A percentile compares a stretch with the other conserved stretches of the same genome.
Evolutionary conservation across 2,797 vertebrate genomes (phyloP).

Genomic region (Anguilla megastoma): DNA sequence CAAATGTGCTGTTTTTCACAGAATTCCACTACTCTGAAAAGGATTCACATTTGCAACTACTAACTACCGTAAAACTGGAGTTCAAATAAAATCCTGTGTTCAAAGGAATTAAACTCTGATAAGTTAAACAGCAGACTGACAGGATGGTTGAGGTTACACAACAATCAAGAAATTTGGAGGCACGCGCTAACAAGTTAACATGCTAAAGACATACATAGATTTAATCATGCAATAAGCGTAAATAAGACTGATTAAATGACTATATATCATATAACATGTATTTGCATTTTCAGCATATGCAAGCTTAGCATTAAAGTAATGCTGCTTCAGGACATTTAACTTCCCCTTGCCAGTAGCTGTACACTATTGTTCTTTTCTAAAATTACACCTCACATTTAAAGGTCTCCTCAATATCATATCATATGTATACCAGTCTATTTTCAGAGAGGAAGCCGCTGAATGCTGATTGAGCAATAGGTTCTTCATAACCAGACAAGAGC

Average conservation of each 20-base stretch:
- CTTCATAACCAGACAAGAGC: background rate
- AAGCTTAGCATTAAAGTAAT: background rate
- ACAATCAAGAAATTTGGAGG: background rate
- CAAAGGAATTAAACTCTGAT: background rate
- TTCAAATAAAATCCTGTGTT: background rate
- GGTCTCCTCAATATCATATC: background rate
- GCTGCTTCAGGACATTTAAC: background rate
- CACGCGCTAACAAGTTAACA: too few species aligned
- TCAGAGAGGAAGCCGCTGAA: background rate
- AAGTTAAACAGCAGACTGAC: background rate
- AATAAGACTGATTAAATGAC: too few species aligned
- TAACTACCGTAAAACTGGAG: background rate
- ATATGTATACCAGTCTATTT: background rate
- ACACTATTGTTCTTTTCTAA: constrained; percentile 2
- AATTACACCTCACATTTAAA: background rate
- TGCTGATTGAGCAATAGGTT: background rate
- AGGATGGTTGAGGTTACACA: background rate
- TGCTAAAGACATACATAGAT: too few species aligned
- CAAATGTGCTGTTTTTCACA: background rate
- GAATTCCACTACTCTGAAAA: background rate
- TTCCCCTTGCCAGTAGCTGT: background rate
- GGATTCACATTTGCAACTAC: background rate
- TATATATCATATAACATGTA: background rate
- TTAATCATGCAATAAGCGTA: too few species aligned
- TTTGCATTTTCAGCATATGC: background rate